Evolutionary conservation across 2,797 vertebrate species (phyloP).

Genomic region (Protosalanx chinensis): DNA sequence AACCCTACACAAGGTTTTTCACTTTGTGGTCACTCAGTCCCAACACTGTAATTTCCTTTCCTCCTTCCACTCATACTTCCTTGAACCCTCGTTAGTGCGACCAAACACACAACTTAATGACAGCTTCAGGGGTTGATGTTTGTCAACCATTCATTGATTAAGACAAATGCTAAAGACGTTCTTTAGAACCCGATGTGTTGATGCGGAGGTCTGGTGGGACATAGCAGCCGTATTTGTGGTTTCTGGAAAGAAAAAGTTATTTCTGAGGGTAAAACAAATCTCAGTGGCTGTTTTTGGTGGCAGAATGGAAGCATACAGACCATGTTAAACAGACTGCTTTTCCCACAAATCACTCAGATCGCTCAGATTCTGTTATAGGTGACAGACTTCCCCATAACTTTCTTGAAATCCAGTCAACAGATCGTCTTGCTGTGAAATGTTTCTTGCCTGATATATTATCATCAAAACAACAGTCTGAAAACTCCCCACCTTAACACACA

Average conservation of each 20-base stretch:
- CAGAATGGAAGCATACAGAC: too few species aligned
- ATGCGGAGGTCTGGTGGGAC: neutral
- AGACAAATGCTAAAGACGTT: neutral
- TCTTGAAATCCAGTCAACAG: too few species aligned
- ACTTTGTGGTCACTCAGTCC: neutral
- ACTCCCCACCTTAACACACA: too few species aligned
- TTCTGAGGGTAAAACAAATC: conserved; percentile 35
- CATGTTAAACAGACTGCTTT: too few species aligned
- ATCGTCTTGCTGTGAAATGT: too few species aligned
- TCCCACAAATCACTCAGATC: too few species aligned
- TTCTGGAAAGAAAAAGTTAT: conserved; percentile 33
- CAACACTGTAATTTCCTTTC: neutral
- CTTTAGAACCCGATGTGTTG: conserved; percentile 2
- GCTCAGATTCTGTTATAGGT: too few species aligned
- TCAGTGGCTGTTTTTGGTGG: neutral
- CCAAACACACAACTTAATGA: neutral
- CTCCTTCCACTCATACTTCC: neutral
- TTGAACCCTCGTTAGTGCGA: neutral
- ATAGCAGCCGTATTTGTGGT: conserved; percentile 42
- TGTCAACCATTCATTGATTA: conserved; percentile 1
- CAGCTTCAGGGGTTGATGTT: too few species aligned
- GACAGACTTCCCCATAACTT: too few species aligned
- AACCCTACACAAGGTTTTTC: too few species aligned
- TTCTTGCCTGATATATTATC: too few species aligned
- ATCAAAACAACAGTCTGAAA: too few species aligned